A percentile compares a stretch with the other conserved stretches of the same genome.
phyloP scores from a whole-genome alignment of 2,797 vertebrate genomes.

The Lerista edwardsae region DNA sequence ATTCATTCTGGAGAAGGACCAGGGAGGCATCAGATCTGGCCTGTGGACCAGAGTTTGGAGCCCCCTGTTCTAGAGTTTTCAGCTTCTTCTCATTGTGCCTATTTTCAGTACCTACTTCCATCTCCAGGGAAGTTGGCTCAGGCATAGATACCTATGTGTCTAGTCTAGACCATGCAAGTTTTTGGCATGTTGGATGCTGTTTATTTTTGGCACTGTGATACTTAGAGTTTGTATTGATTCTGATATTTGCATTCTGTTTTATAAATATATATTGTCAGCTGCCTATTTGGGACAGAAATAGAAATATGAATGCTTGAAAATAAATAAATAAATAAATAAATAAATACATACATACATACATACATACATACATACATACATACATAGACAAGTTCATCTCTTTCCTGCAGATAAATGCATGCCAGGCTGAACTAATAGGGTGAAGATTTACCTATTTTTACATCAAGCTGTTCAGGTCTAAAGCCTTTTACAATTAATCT shows the following conservation, averaged over 20 bases:
- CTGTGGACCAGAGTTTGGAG: too few species aligned
- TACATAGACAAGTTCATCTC: neutral
- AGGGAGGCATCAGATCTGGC: too few species aligned
- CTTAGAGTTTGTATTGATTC: neutral
- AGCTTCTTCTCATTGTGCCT: too few species aligned
- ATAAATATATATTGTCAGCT: neutral
- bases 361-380: neutral
- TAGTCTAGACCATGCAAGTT: too few species aligned
- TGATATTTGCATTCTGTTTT: neutral
- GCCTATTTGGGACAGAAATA: neutral
- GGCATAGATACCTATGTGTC: too few species aligned
- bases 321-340: neutral
- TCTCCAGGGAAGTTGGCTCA: too few species aligned
- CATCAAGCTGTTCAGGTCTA: neutral
- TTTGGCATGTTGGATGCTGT: too few species aligned
- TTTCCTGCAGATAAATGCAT: neutral
- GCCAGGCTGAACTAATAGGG: slow-evolving; percentile 11
- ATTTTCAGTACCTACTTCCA: too few species aligned
- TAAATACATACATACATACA: neutral
- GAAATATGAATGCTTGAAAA: neutral
- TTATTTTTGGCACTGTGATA: neutral
- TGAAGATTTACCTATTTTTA: slow-evolving; percentile 2
- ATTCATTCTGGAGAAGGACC: too few species aligned
- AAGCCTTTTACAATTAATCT: slow-evolving; percentile 10
- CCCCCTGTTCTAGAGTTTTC: too few species aligned